Conservation (phyloP, 2,113 vertebrate species). For the Cephalopholis sonnerati region DNA sequence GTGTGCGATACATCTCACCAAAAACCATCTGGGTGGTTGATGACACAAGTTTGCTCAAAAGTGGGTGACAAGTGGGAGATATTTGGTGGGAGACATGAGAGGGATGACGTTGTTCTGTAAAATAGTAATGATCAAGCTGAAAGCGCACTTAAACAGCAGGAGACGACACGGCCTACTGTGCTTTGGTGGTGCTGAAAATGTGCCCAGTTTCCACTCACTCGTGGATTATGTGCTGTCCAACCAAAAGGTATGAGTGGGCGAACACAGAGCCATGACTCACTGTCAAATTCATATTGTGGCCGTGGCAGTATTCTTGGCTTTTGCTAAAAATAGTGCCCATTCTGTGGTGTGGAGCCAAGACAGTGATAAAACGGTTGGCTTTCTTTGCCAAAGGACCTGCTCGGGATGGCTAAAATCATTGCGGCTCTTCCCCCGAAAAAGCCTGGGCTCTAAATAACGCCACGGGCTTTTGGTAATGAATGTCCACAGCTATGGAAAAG, state of each 20-base stretch:
- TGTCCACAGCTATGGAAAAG: not conserved
- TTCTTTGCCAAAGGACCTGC: conserved; percentile 55
- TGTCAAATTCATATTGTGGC: conserved; percentile 74
- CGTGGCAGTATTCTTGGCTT: conserved; percentile 70
- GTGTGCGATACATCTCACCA: conserved; percentile 1
- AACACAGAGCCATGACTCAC: conserved; percentile 67
- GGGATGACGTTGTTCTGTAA: conserved; percentile 5
- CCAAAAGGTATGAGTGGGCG: conserved; percentile 66
- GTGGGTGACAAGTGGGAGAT: conserved; percentile 55
- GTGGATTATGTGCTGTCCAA: conserved; percentile 52
- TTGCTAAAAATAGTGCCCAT: conserved; percentile 73
- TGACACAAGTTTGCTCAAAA: conserved; percentile 44
- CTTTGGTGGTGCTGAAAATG: conserved; percentile 30
- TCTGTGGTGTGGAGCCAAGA: conserved; percentile 63
- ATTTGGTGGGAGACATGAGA: conserved; percentile 23
- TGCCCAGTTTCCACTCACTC: conserved; percentile 49
- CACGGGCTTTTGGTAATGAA: not conserved
- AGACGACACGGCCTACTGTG: conserved; percentile 11
- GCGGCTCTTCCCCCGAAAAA: conserved; percentile 26
- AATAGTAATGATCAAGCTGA: not conserved
- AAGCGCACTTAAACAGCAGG: not conserved
- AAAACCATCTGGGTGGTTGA: conserved; percentile 35
- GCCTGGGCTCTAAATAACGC: conserved; percentile 24
- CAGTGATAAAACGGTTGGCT: conserved; percentile 67
- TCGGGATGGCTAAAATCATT: conserved; percentile 28